Evolutionary conservation across 1,140 invertebrate species (phyloP).

Genomic region (Achatina immaculata): DNA sequence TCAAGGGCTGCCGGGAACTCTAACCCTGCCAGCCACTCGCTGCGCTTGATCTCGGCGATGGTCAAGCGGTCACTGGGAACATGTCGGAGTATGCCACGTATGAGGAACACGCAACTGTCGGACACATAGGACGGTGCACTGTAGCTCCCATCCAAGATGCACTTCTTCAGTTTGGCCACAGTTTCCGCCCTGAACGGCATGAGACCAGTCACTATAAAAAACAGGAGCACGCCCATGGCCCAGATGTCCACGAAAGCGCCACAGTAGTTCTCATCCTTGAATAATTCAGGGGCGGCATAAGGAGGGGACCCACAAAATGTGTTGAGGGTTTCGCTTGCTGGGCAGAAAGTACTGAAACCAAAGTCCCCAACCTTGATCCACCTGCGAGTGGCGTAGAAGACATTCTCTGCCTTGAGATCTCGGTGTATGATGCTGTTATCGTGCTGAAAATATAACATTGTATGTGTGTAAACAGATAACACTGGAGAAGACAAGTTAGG

Average conservation of each 20-base stretch:
- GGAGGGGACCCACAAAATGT: constrained; percentile 90
- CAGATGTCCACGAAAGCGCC: constrained; percentile 85
- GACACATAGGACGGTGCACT: constrained; percentile 69
- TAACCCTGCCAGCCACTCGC: constrained; percentile 73
- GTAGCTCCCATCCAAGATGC: constrained; percentile 79
- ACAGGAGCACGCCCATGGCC: constrained; percentile 86
- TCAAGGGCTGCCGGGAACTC: constrained; percentile 63
- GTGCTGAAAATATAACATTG: constrained; percentile 73
- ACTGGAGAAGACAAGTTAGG: too few species aligned
- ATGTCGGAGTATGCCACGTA: constrained; percentile 73
- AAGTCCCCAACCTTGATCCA: constrained; percentile 83
- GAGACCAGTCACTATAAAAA: constrained; percentile 83
- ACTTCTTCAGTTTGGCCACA: constrained; percentile 76
- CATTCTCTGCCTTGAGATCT: constrained; percentile 91
- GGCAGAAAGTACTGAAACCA: constrained; percentile 79
- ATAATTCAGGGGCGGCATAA: constrained; percentile 89
- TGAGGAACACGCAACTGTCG: constrained; percentile 68
- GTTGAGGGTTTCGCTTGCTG: constrained; percentile 78
- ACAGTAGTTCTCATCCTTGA: constrained; percentile 81
- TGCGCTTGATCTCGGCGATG: constrained; percentile 72
- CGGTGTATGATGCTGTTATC: constrained; percentile 85
- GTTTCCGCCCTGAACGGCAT: constrained; percentile 82
- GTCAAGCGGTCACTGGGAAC: constrained; percentile 73
- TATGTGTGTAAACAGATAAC: constrained; percentile 28
- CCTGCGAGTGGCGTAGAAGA: constrained; percentile 76